Conservation (phyloP, 2,113 vertebrate species). For the Dromiciops gliroides region DNA sequence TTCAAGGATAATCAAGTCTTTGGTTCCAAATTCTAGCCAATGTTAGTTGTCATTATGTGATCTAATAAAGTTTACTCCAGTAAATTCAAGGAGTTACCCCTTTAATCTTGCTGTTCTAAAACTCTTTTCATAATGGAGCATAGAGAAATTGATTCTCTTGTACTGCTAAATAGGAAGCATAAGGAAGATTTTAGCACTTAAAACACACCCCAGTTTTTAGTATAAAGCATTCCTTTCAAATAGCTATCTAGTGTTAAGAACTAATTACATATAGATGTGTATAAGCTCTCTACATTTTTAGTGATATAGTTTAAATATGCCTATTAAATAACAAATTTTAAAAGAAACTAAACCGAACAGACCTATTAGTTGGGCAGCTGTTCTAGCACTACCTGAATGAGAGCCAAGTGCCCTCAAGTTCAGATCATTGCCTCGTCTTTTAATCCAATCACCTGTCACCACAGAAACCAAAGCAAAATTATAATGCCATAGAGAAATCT, state of each 20-base stretch:
- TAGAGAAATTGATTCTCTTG: background rate
- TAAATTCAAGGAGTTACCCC: background rate
- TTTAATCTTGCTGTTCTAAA: background rate
- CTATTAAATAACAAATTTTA: conserved; percentile 47
- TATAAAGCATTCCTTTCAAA: background rate
- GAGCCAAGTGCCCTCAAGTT: conserved; percentile 50
- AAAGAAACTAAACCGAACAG: background rate
- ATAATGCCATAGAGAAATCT: conserved; percentile 72
- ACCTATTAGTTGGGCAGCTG: conserved; percentile 11
- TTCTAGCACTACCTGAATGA: conserved; percentile 19
- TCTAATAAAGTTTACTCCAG: conserved; percentile 6
- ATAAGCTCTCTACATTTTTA: conserved; percentile 50
- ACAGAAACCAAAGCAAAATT: conserved; percentile 56
- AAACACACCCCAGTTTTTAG: background rate
- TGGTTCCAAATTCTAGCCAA: background rate
- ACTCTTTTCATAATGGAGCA: background rate
- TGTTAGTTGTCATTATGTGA: background rate
- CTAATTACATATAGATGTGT: background rate
- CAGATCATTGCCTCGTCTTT: conserved; percentile 37
- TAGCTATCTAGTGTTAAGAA: background rate
- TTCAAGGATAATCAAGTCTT: background rate
- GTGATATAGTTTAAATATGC: background rate
- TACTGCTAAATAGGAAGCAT: background rate
- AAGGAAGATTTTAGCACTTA: background rate
- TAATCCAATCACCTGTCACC: conserved; percentile 49